A percentile compares a stretch with the other conserved stretches of the same genome.
Conservation (phyloP, 2,888 invertebrate genomes). For the Xanthorhoe spadicearia region DNA sequence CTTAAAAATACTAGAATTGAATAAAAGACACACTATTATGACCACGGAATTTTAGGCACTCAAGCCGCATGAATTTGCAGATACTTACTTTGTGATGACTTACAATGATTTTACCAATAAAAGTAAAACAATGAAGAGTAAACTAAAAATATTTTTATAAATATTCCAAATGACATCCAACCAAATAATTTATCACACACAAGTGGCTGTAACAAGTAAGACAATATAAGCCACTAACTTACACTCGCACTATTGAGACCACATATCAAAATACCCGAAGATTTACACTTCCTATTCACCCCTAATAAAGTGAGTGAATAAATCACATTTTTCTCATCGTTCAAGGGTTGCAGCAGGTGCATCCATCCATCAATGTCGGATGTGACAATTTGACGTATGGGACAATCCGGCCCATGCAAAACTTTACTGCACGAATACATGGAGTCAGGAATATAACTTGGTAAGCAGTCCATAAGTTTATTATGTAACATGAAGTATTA, state of each 20-base stretch:
- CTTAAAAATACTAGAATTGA: not conserved
- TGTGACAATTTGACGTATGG: constrained; percentile 83
- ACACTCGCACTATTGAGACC: not conserved
- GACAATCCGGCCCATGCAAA: constrained; percentile 79
- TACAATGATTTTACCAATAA: too few species aligned
- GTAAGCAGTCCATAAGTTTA: not conserved
- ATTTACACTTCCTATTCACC: constrained; percentile 23
- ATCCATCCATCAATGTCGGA: constrained; percentile 76
- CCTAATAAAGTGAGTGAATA: constrained; percentile 49
- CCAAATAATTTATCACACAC: too few species aligned
- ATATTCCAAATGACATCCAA: too few species aligned
- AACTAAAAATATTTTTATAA: too few species aligned
- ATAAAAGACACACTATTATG: too few species aligned
- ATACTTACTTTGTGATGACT: too few species aligned
- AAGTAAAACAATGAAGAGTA: too few species aligned
- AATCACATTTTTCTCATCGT: constrained; percentile 64
- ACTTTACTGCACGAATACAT: constrained; percentile 55
- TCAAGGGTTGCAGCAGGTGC: constrained; percentile 71
- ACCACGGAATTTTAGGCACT: too few species aligned
- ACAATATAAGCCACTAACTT: not conserved
- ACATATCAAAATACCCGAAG: constrained; percentile 3
- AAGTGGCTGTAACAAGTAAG: not conserved
- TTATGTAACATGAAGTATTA: too few species aligned
- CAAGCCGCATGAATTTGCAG: too few species aligned
- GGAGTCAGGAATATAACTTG: constrained; percentile 37